A percentile compares a stretch with the other conserved stretches of the same genome.
These are phyloP conservation scores for Chromis chromis DNA, from an alignment of 2,797 vertebrate species.

Conservation along the genomic window DNA sequence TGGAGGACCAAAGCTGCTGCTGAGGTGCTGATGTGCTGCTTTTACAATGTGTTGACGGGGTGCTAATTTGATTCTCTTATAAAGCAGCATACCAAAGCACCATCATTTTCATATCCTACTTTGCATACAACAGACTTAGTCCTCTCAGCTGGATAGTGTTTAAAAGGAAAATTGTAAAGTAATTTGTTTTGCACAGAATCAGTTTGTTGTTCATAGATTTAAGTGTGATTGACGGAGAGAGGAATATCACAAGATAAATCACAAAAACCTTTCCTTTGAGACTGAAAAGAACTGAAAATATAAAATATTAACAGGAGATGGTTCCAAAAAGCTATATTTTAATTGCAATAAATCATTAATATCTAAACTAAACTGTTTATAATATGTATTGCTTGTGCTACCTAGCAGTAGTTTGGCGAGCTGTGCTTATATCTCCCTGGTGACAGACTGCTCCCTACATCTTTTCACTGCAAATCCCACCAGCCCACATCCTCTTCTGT, in stretches of 20 bases:
- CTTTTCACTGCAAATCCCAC: conserved; percentile 47
- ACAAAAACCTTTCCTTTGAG: neutral
- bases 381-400: neutral
- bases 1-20: conserved; percentile 1
- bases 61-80: conserved; percentile 23
- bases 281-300: neutral
- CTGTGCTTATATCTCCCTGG: conserved; percentile 50
- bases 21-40: conserved; percentile 14
- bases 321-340: too few relatives aligned
- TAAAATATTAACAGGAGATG: neutral
- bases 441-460: conserved; percentile 51
- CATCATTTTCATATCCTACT: conserved; percentile 17
- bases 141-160: neutral
- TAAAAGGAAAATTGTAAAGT: neutral
- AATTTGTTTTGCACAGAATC: conserved; percentile 1
- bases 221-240: neutral
- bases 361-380: conserved; percentile 8
- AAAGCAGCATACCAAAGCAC: neutral
- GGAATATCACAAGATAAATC: neutral
- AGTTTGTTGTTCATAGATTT: neutral
- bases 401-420: conserved; percentile 43
- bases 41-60: conserved; percentile 1
- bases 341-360: neutral
- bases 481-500: conserved; percentile 42
- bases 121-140: neutral